A percentile compares a stretch with the other conserved stretches of the same genome.
Conservation (phyloP, 2,113 vertebrate genomes). For the Ptilonorhynchus violaceus region DNA sequence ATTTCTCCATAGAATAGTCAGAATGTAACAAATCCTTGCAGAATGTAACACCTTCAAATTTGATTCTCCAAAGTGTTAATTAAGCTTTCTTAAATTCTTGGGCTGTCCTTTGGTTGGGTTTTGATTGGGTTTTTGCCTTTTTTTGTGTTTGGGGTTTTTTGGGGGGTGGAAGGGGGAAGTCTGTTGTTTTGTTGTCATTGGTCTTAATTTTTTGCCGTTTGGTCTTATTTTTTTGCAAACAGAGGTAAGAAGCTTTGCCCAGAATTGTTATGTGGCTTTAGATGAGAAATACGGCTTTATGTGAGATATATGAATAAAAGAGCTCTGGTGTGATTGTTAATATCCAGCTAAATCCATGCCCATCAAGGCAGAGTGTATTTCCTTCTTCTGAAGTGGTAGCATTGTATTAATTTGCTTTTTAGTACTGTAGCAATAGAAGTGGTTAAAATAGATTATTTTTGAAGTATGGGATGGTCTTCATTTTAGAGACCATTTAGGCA, state of each 20-base stretch:
- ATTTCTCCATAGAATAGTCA: background rate
- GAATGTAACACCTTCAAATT: background rate
- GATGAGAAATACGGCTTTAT: background rate
- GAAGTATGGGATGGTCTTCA: background rate
- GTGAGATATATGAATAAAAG: background rate
- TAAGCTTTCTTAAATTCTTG: background rate
- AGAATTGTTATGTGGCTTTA: background rate
- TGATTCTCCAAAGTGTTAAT: background rate
- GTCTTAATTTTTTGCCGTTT: background rate
- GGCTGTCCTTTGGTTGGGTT: background rate
- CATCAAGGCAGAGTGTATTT: background rate
- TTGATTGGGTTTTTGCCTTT: background rate
- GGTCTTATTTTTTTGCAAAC: background rate
- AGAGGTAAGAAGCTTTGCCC: background rate
- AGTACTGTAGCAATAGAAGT: background rate
- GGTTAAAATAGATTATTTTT: background rate
- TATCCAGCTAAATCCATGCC: background rate
- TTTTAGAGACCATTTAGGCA: background rate
- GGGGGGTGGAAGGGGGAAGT: accelerated
- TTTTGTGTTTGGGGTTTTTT: background rate
- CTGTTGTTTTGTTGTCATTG: background rate
- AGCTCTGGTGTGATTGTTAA: background rate
- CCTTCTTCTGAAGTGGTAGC: background rate
- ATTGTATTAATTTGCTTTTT: background rate
- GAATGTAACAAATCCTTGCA: background rate